phyloP scores from a whole-genome alignment of 2,888 invertebrate genomes.

The Ctenicera cuprea region DNA sequence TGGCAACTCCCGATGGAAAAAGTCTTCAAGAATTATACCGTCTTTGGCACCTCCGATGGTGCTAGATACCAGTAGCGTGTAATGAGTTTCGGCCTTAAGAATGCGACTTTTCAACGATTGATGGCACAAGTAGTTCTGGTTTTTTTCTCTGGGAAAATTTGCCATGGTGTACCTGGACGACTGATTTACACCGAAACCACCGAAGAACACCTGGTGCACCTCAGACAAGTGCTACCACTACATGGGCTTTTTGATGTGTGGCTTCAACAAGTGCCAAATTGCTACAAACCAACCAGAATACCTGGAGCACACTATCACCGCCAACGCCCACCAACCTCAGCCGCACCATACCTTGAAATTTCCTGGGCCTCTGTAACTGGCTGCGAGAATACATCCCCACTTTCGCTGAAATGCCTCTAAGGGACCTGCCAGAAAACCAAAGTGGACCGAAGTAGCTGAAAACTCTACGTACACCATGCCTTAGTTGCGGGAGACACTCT shows the following conservation, averaged over 20 bases:
- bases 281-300: constrained; percentile 39
- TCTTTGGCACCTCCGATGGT: constrained; percentile 60
- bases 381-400: too few relatives aligned
- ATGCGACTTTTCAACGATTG: constrained; percentile 53
- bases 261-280: constrained; percentile 42
- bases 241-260: background rate
- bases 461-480: too few relatives aligned
- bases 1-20: background rate
- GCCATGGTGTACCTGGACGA: too few relatives aligned
- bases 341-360: constrained; percentile 19
- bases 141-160: too few relatives aligned
- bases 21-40: constrained; percentile 48
- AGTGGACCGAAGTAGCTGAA: too few relatives aligned
- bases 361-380: constrained; percentile 52
- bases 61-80: constrained; percentile 60
- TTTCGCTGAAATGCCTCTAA: too few relatives aligned
- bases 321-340: constrained; percentile 13
- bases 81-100: constrained; percentile 61
- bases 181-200: constrained; percentile 50
- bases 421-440: too few relatives aligned
- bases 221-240: too few relatives aligned
- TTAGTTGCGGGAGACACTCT: too few relatives aligned
- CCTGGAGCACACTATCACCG: constrained; percentile 41
- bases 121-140: too few relatives aligned
- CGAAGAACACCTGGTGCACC: constrained; percentile 50